Conservation (phyloP, 2,113 vertebrate genomes). For the Grantiella picta region DNA sequence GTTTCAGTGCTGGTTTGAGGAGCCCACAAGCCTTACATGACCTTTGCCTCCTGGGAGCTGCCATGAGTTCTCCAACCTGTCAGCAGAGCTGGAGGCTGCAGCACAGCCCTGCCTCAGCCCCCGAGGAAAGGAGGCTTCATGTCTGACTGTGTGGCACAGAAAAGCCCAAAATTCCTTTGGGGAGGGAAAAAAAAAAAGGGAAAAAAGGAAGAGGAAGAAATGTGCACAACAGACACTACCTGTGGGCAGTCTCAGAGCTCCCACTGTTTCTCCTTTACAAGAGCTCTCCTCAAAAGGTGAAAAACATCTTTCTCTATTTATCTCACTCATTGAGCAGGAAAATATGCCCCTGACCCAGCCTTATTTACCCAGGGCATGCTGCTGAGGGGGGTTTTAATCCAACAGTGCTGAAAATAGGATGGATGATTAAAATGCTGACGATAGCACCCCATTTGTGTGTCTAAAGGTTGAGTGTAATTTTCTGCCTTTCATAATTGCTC, state of each 20-base stretch:
- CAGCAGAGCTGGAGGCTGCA: not conserved
- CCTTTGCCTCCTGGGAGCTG: not conserved
- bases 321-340: not conserved
- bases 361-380: not conserved
- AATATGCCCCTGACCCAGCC: not conserved
- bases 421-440: not conserved
- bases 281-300: not conserved
- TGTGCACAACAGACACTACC: not conserved
- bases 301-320: not conserved
- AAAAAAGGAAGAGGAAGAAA: not conserved
- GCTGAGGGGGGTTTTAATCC: not conserved
- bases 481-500: not conserved
- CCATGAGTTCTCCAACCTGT: not conserved
- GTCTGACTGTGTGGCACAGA: not conserved
- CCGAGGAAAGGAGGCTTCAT: not conserved
- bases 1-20: not conserved
- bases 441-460: not conserved
- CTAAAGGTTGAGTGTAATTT: not conserved
- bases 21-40: not conserved
- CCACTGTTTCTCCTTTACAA: not conserved
- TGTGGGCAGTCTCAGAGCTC: not conserved
- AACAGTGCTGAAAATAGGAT: not conserved
- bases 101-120: not conserved
- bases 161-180: not conserved
- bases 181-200: not conserved